These are phyloP conservation scores for Tetragnatha versicolor DNA, from an alignment of 1,140 invertebrate genomes.

Conservation along the genomic window DNA sequence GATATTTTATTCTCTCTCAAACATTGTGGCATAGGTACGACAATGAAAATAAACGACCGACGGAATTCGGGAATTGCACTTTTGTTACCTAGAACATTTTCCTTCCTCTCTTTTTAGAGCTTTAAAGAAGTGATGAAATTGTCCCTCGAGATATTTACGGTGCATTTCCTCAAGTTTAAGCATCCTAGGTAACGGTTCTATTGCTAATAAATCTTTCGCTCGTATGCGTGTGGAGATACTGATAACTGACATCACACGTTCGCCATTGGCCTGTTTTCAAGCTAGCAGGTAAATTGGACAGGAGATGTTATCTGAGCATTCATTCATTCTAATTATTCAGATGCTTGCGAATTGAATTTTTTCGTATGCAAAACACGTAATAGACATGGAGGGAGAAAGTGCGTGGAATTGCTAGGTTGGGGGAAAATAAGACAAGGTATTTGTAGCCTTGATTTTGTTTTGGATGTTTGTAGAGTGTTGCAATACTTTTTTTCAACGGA, in stretches of 20 bases:
- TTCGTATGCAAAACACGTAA: too few relatives aligned
- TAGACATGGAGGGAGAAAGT: too few relatives aligned
- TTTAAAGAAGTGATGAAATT: constrained; percentile 41
- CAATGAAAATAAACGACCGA: constrained; percentile 42
- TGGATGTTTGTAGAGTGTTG: too few relatives aligned
- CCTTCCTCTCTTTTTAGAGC: constrained; percentile 20
- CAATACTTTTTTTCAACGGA: too few relatives aligned
- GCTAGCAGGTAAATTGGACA: too few relatives aligned
- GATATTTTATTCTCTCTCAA: not conserved
- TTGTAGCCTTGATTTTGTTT: too few relatives aligned
- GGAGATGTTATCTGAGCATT: too few relatives aligned
- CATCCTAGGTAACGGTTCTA: constrained; percentile 21
- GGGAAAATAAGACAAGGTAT: too few relatives aligned
- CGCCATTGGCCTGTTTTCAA: too few relatives aligned
- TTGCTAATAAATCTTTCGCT: constrained; percentile 35
- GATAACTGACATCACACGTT: constrained; percentile 32
- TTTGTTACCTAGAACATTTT: constrained; percentile 45
- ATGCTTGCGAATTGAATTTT: too few relatives aligned
- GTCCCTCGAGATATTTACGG: constrained; percentile 25
- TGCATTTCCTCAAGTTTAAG: constrained; percentile 34
- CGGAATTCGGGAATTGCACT: constrained; percentile 31
- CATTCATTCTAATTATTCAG: too few relatives aligned
- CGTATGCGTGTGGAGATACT: constrained; percentile 13
- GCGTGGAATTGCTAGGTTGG: too few relatives aligned
- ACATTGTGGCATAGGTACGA: not conserved